Base-by-base conservation (phyloP, 1,140 invertebrate genomes). In the Tetragonula clypearis region DNA sequence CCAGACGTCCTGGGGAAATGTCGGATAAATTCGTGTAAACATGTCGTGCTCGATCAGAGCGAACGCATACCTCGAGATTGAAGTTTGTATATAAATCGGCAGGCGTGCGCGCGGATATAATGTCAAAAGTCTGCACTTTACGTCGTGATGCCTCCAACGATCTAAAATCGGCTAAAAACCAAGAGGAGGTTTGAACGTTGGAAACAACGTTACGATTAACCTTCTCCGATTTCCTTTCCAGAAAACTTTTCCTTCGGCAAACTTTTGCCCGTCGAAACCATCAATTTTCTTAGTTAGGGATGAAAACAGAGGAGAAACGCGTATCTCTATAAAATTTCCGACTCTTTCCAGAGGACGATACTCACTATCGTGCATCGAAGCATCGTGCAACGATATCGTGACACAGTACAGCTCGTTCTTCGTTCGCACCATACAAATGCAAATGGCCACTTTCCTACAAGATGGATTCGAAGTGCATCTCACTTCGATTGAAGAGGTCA, bases 21-120 rank as follows among this genome's bases (percentile, higher is more conserved):
- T 23, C 71, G 49, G 23, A 41, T 30, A 58, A 69, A 6, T 75
- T 81, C 65, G 35, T 15, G 69, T 86, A 89, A 89, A 89, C 87
- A 88, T 71, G 88, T 88, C 79, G 65, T 65, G 49, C 71, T 60
- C 77, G 88, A 86, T 89, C 87, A 79, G 72, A 85, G 71, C 55
- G 0, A 17, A 65, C 80, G 69, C 76, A 84, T 56, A 62, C 35
- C 23, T 56, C 35, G 19, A 17, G 79, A 88, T 76, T 79, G 84
- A 88, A 73, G 80, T 86, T 53, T 82, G 76, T 78, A 56, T 88
- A 78, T n/a, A 78, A 89, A 89, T 84, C 75, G 72, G 60, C 62
- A 49, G 58, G 35, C 75, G 69, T 11, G 66, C 23, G 83, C 23
- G 21, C 66, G 58, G 71, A 72, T 66, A 71, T 82, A 82, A 80